Percentiles rank a stretch among this genome's conserved stretches.
Conservation (phyloP, 2,797 vertebrate genomes). For the Leptoclinus maculatus region DNA sequence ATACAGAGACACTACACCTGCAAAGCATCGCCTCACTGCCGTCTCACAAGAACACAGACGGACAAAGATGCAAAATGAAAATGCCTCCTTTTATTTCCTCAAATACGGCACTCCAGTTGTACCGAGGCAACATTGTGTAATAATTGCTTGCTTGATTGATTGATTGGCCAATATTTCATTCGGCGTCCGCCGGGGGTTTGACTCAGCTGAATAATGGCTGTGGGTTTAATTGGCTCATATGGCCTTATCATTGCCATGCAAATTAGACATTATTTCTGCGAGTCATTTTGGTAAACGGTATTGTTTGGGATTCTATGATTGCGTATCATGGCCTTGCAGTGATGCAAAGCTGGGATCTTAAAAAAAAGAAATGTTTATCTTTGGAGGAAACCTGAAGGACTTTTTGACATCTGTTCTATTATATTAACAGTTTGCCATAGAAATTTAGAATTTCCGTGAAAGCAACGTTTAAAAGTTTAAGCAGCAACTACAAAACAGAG, state of each 20-base stretch:
- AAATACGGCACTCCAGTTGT: slow-evolving; percentile 28
- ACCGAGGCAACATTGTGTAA: slow-evolving; percentile 19
- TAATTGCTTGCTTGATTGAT: slow-evolving; percentile 56
- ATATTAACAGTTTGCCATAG: neutral
- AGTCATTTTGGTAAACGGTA: slow-evolving; percentile 50
- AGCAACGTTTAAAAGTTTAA: neutral
- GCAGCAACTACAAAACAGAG: neutral
- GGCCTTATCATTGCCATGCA: slow-evolving; percentile 50
- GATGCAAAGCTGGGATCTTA: neutral
- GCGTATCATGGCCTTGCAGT: neutral
- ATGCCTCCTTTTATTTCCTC: slow-evolving; percentile 15
- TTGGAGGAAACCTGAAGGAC: neutral
- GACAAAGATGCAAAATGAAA: neutral
- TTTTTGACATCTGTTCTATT: neutral
- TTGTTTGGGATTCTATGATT: slow-evolving; percentile 34
- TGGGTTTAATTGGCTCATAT: slow-evolving; percentile 57
- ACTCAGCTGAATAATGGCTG: slow-evolving; percentile 55
- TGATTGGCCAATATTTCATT: slow-evolving; percentile 62
- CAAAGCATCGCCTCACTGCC: slow-evolving; percentile 5
- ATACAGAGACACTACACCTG: neutral
- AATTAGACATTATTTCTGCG: slow-evolving; percentile 61
- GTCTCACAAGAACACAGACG: neutral
- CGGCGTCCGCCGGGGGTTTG: slow-evolving; percentile 33
- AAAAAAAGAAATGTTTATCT: neutral
- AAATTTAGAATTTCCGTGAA: neutral